A percentile compares a stretch with the other conserved stretches of the same genome.
Evolutionary conservation across 2,888 invertebrate species (phyloP).

Genomic region (Azorinus chamasolen): DNA sequence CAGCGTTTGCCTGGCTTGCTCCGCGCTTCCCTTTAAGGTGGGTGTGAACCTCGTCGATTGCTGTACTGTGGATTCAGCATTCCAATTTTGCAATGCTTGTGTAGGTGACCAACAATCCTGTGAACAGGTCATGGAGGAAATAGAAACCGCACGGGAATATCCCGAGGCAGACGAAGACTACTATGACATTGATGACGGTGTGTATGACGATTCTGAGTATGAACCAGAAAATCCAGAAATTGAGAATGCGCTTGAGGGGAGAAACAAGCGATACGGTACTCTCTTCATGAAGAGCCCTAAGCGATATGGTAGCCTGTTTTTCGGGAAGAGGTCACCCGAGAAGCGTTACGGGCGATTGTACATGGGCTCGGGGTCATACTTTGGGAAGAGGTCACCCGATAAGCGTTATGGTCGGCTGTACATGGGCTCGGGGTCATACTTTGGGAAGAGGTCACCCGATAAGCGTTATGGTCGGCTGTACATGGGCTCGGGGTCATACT

Average conservation of each 20-base stretch:
- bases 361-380: conserved; percentile 34
- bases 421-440: conserved; percentile 28
- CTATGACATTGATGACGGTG: conserved; percentile 8
- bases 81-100: conserved; percentile 49
- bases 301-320: conserved; percentile 38
- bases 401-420: conserved; percentile 42
- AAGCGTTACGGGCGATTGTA: conserved; percentile 34
- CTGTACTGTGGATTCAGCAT: conserved; percentile 23
- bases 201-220: not conserved
- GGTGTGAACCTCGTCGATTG: conserved; percentile 16
- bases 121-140: conserved; percentile 28
- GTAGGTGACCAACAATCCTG: conserved; percentile 31
- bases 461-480: conserved; percentile 38
- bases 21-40: conserved; percentile 16
- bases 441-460: conserved; percentile 27
- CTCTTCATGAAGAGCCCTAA: conserved; percentile 16
- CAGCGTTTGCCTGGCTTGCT: conserved; percentile 31
- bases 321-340: conserved; percentile 14
- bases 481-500: conserved; percentile 27
- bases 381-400: conserved; percentile 29
- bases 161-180: conserved; percentile 11
- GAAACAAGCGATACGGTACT: not conserved
- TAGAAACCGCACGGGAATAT: conserved; percentile 25
- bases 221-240: not conserved
- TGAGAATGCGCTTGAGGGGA: not conserved